phyloP scores from a whole-genome alignment of 2,113 vertebrate species.

The Loxodonta africana region DNA sequence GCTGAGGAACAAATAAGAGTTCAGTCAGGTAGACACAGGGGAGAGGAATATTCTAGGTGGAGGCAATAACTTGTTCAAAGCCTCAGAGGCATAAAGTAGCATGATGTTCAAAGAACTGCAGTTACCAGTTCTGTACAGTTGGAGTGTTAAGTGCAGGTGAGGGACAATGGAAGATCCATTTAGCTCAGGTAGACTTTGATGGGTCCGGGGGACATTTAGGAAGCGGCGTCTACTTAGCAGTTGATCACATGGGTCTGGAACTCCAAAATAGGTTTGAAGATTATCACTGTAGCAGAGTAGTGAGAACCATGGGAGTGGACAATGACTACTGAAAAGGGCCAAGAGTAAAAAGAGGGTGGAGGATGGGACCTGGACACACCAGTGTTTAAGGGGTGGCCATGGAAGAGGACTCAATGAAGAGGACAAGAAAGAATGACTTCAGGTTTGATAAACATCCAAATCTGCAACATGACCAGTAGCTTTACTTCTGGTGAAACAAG shows the following conservation, averaged over 20 bases:
- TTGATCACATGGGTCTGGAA: not conserved
- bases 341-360: not conserved
- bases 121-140: not conserved
- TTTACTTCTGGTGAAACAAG: not conserved
- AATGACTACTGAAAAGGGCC: not conserved
- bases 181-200: not conserved
- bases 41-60: not conserved
- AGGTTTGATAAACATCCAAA: not conserved
- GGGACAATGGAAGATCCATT: not conserved
- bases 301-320: not conserved
- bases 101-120: not conserved
- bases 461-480: not conserved
- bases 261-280: not conserved
- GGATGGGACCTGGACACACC: not conserved
- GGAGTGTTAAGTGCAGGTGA: not conserved
- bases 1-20: not conserved
- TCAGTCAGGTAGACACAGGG: not conserved
- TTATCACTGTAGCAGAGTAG: not conserved
- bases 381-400: not conserved
- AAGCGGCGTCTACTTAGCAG: fast-evolving
- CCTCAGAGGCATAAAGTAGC: not conserved
- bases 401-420: not conserved
- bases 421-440: not conserved
- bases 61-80: not conserved
- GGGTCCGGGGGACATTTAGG: not conserved